Conservation (phyloP, 2,888 invertebrate genomes). For the Lysandra coridon region DNA sequence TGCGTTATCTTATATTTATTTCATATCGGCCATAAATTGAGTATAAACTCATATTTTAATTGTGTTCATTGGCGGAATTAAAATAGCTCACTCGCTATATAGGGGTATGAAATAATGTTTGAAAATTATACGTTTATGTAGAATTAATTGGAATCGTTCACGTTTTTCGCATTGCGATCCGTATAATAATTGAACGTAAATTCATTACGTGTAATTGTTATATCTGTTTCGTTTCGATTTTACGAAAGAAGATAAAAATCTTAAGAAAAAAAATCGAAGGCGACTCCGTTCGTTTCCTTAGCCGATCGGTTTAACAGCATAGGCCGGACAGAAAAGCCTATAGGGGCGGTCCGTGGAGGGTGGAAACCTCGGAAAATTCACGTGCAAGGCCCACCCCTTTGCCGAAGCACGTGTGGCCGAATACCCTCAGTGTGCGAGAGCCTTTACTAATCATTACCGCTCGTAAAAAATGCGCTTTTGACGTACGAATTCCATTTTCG, state of each 20-base stretch:
- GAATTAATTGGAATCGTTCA: constrained; percentile 25
- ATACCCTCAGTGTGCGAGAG: constrained; percentile 73
- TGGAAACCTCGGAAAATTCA: constrained; percentile 81
- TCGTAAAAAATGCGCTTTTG: constrained; percentile 65
- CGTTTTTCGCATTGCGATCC: constrained; percentile 19
- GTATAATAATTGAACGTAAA: constrained; percentile 12
- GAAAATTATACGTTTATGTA: constrained; percentile 26
- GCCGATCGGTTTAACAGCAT: constrained; percentile 78
- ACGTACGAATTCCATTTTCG: constrained; percentile 59
- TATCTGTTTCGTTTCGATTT: constrained; percentile 15
- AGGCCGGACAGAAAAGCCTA: constrained; percentile 81
- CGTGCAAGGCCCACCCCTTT: constrained; percentile 74
- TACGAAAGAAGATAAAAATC: not conserved
- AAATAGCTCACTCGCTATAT: constrained; percentile 33
- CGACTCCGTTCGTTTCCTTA: constrained; percentile 61
- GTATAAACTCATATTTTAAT: constrained; percentile 40
- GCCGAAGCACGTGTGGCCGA: constrained; percentile 73
- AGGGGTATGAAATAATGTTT: constrained; percentile 29
- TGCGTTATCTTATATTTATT: constrained; percentile 36
- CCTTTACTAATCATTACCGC: constrained; percentile 73
- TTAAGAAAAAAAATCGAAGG: constrained; percentile 35
- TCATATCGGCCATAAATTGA: constrained; percentile 13
- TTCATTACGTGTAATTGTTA: constrained; percentile 20
- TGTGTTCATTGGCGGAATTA: constrained; percentile 37
- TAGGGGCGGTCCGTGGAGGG: constrained; percentile 80